These are phyloP conservation scores for Zosterops japonicus DNA, from an alignment of 2,113 vertebrate genomes.

Conservation along the genomic window DNA sequence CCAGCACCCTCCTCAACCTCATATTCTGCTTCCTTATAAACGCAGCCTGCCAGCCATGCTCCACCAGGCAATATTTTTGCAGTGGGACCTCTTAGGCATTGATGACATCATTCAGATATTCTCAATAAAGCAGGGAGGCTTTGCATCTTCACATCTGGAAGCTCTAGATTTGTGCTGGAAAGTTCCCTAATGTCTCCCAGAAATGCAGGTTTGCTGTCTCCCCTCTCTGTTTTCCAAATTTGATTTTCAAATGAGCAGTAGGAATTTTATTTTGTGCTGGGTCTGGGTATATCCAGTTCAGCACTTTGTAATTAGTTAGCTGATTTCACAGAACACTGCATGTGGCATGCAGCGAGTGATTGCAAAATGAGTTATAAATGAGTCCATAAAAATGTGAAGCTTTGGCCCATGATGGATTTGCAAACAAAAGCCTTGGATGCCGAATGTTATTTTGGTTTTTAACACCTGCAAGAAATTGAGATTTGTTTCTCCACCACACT, in stretches of 20 bases:
- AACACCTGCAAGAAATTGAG: slow-evolving; percentile 20
- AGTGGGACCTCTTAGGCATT: not conserved
- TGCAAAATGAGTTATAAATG: slow-evolving; percentile 31
- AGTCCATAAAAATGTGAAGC: not conserved
- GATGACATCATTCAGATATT: not conserved
- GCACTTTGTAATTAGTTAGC: not conserved
- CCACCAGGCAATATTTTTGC: not conserved
- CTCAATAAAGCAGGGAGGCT: not conserved
- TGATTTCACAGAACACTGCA: not conserved
- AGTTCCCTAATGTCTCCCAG: not conserved
- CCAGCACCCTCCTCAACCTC: not conserved
- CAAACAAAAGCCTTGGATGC: not conserved
- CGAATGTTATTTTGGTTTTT: slow-evolving; percentile 40
- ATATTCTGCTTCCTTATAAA: not conserved
- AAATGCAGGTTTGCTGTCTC: not conserved
- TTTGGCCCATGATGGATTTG: not conserved
- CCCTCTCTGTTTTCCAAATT: not conserved
- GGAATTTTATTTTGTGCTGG: not conserved
- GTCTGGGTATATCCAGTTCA: not conserved
- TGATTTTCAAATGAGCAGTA: not conserved
- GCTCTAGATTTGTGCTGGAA: not conserved
- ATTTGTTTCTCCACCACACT: not conserved
- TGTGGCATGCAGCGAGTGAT: not conserved
- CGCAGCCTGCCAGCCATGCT: not conserved
- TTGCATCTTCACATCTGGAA: not conserved